Base-by-base conservation (phyloP, 1,140 invertebrate species). In the Drosophila bocki region DNA sequence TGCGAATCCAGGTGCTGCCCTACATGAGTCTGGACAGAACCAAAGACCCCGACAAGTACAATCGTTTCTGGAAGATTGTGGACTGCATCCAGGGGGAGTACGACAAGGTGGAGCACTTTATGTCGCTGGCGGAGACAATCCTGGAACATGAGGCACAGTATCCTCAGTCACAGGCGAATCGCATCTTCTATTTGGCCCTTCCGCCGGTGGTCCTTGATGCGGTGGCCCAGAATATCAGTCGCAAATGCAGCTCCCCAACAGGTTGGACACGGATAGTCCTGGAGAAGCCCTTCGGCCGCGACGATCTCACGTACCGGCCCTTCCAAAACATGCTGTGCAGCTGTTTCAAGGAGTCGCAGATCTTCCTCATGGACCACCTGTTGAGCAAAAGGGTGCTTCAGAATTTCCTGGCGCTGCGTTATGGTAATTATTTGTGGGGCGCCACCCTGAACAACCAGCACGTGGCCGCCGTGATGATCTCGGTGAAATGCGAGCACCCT, bases 321-420 rank as follows among this genome's bases (percentile, higher is more conserved):
- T 90, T 56, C 8, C 85, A 90, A 54, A 57, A 68, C 1, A 45
- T 60, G 7, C 79, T 90, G 3, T 85, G 86, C 35, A 80, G 76
- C 41, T 62, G 50, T 7, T 90, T 80, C 15, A 81, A 71, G 68
- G 85, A 90, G 68, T 77, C 86, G 1, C 81, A 90, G 45, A 90
- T 90, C 50, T 90, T 69, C 22, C 63, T 90, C 61, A 90, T 91
- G 11, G 85, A 90, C 32, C 85, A 85, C 15, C 81, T 68, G 13
- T 13, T 90, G 7, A 85, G 75, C 56, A 78, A 69, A 13, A 39
- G 53, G 37, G 54, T 91, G 1, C 51, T 91, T 7, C 82, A 86
- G 33, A 85, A 76, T 19, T 61, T 85, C 26, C 51, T 91, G 17
- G 78, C 69, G 1, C 17, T 90, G 32, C 86, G 85, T 9, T 90